A percentile compares a stretch with the other conserved stretches of the same genome.
Conservation (phyloP, 64 coral and sea anemone genomes). For the Montipora foliosa region DNA sequence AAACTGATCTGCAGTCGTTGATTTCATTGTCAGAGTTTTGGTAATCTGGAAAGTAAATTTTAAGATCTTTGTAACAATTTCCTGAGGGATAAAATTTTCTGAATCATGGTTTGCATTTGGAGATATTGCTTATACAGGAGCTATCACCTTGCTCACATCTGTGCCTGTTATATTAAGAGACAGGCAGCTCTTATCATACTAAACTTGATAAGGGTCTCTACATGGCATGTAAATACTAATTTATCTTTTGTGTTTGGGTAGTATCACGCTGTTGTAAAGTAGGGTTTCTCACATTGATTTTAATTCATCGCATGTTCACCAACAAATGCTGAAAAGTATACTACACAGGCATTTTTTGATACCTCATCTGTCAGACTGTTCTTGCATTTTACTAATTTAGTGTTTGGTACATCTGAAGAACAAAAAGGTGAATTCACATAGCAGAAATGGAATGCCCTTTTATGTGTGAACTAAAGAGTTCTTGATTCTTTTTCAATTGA, state of each 20-base stretch:
- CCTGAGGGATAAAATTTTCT: not conserved
- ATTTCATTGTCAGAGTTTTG: not conserved
- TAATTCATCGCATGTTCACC: too few relatives aligned
- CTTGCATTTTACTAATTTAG: not conserved
- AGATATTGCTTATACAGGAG: not conserved
- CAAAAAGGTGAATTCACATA: not conserved
- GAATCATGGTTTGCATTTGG: not conserved
- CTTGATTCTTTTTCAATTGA: not conserved
- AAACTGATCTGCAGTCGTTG: not conserved
- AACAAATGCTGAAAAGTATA: too few relatives aligned
- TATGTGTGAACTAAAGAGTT: not conserved
- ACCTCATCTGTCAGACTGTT: not conserved
- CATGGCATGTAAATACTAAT: not conserved
- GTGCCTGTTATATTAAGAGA: too few relatives aligned
- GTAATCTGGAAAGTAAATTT: too few relatives aligned
- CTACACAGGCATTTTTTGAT: too few relatives aligned
- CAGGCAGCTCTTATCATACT: too few relatives aligned
- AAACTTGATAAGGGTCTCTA: too few relatives aligned
- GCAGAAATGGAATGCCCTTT: not conserved
- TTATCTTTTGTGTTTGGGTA: not conserved
- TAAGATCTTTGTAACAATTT: conserved; percentile 5
- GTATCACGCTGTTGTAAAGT: too few relatives aligned
- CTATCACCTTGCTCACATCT: too few relatives aligned
- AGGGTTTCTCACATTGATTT: too few relatives aligned
- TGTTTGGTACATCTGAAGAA: not conserved